phyloP scores from a whole-genome alignment of 2,113 vertebrate genomes.

The Isichthys henryi region DNA sequence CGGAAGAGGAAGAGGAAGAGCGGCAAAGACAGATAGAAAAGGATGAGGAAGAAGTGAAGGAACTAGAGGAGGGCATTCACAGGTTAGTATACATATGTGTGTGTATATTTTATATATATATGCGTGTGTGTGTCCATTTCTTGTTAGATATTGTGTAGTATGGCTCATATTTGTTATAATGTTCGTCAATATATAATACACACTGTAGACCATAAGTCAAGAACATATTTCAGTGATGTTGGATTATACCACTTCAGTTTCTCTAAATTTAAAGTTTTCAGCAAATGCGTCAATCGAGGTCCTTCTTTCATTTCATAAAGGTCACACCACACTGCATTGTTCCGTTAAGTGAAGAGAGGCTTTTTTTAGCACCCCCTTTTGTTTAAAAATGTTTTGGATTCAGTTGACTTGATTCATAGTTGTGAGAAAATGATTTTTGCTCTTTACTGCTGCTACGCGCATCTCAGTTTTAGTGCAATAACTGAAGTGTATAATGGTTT shows the following conservation, averaged over 20 bases:
- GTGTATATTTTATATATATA: background rate
- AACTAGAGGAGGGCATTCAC: slow-evolving; percentile 79
- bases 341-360: background rate
- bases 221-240: background rate
- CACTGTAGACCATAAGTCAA: background rate
- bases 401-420: background rate
- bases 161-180: background rate
- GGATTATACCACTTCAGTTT: background rate
- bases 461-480: background rate
- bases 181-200: background rate
- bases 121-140: background rate
- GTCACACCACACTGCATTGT: background rate
- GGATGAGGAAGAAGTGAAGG: slow-evolving; percentile 82
- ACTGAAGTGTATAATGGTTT: background rate
- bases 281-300: background rate
- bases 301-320: background rate
- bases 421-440: background rate
- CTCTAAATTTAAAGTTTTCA: background rate
- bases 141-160: background rate
- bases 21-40: slow-evolving; percentile 78
- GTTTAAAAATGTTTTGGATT: background rate
- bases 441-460: background rate
- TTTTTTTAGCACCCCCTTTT: background rate
- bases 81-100: slow-evolving; percentile 59
- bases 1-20: slow-evolving; percentile 75